Evolutionary conservation across 2,113 vertebrate genomes (phyloP).

Genomic region (Enhydra lutris): DNA sequence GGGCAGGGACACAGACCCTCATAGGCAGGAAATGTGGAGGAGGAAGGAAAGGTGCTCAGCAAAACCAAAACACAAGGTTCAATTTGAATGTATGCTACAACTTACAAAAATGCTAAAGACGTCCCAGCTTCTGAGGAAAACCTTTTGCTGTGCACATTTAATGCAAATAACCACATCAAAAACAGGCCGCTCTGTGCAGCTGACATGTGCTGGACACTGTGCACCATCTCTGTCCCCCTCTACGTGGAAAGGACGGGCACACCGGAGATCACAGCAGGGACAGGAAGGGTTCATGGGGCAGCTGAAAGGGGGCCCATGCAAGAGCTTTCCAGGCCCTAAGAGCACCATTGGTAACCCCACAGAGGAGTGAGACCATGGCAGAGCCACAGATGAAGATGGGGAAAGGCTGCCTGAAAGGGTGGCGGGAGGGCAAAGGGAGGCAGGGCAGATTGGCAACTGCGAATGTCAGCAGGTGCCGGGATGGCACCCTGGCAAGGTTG

Average conservation of each 20-base stretch:
- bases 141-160: not conserved
- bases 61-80: not conserved
- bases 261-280: not conserved
- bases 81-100: not conserved
- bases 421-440: accelerated
- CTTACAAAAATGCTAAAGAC: not conserved
- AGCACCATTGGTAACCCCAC: not conserved
- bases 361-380: not conserved
- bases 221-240: not conserved
- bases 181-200: accelerated
- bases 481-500: not conserved
- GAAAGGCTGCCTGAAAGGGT: not conserved
- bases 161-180: accelerated
- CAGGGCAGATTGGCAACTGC: too few species aligned
- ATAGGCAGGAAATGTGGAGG: accelerated
- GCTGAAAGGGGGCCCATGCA: not conserved
- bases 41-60: not conserved
- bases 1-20: accelerated
- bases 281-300: not conserved
- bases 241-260: not conserved
- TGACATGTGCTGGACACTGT: accelerated
- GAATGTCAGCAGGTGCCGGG: not conserved
- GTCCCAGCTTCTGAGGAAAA: too few species aligned
- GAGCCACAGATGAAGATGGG: too few species aligned
- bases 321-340: not conserved